These are phyloP conservation scores for Lasioglossum albipes DNA, from an alignment of 1,140 invertebrate genomes.

Conservation along the genomic window DNA sequence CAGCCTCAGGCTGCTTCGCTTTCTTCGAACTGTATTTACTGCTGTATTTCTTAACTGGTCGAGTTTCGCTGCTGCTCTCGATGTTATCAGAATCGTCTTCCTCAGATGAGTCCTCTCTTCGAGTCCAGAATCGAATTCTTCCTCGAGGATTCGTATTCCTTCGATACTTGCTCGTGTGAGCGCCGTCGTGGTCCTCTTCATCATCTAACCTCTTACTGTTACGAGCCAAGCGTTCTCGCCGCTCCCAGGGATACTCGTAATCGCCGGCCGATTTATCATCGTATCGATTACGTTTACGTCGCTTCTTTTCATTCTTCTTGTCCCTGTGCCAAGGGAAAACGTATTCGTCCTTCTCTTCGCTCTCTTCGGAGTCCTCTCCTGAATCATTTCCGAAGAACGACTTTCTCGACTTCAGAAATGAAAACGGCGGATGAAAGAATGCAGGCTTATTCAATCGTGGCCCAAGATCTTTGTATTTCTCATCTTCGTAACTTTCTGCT, in stretches of 20 bases:
- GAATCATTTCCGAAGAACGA: slow-evolving; percentile 38
- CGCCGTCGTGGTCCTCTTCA: slow-evolving; percentile 36
- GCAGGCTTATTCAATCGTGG: slow-evolving; percentile 72
- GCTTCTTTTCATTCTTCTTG: slow-evolving; percentile 36
- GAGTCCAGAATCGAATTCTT: slow-evolving; percentile 36
- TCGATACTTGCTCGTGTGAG: slow-evolving; percentile 10
- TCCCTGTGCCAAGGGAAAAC: slow-evolving; percentile 69
- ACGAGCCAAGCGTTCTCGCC: slow-evolving; percentile 59
- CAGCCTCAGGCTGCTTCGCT: not conserved
- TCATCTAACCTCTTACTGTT: slow-evolving; percentile 51
- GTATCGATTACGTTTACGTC: slow-evolving; percentile 22
- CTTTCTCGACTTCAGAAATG: slow-evolving; percentile 48
- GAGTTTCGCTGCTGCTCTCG: slow-evolving; percentile 39
- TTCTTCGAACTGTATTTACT: slow-evolving; percentile 58
- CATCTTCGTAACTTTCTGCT: slow-evolving; percentile 70
- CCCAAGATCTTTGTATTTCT: slow-evolving; percentile 69
- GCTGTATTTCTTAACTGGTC: slow-evolving; percentile 58
- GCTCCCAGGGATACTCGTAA: slow-evolving; percentile 74
- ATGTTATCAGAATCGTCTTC: slow-evolving; percentile 38
- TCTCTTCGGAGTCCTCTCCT: slow-evolving; percentile 48
- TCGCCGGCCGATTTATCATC: not conserved
- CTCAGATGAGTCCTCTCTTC: not conserved
- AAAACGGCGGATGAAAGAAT: slow-evolving; percentile 72
- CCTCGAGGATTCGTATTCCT: slow-evolving; percentile 58
- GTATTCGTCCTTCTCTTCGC: slow-evolving; percentile 60